These are phyloP conservation scores for Tortrix viridana DNA, from an alignment of 2,888 invertebrate species.

Conservation along the genomic window DNA sequence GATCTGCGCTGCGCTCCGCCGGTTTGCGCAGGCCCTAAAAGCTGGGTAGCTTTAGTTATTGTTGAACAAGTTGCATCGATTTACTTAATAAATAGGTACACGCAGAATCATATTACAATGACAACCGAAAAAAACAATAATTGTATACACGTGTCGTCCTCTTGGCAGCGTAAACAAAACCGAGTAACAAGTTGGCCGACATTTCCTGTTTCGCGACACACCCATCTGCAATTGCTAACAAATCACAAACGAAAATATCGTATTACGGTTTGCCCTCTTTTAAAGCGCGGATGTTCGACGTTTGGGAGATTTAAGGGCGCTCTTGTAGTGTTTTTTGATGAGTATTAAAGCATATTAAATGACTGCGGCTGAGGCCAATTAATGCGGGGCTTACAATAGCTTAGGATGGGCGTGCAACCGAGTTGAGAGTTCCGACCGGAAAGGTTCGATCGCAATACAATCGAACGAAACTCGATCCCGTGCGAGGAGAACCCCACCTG, in stretches of 20 bases:
- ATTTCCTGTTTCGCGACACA: constrained; percentile 75
- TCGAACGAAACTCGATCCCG: constrained; percentile 67
- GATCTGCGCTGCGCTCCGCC: no score
- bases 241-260: constrained; percentile 79
- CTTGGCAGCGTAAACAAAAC: constrained; percentile 52
- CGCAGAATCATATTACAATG: constrained; percentile 57
- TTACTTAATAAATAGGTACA: constrained; percentile 59
- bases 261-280: constrained; percentile 66
- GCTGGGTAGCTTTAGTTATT: neutral
- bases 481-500: constrained; percentile 71
- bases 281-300: constrained; percentile 65
- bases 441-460: constrained; percentile 73
- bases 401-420: constrained; percentile 67
- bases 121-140: constrained; percentile 46
- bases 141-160: constrained; percentile 54
- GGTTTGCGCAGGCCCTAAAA: no score
- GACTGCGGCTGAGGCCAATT: constrained; percentile 78
- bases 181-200: constrained; percentile 72
- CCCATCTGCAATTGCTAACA: constrained; percentile 76
- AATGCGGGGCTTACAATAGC: constrained; percentile 64
- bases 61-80: constrained; percentile 47
- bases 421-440: constrained; percentile 84
- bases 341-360: constrained; percentile 75
- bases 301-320: constrained; percentile 66
- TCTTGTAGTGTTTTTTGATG: constrained; percentile 67